Evolutionary conservation across 2,888 invertebrate species (phyloP).

Genomic region (Serrognathus titanus): DNA sequence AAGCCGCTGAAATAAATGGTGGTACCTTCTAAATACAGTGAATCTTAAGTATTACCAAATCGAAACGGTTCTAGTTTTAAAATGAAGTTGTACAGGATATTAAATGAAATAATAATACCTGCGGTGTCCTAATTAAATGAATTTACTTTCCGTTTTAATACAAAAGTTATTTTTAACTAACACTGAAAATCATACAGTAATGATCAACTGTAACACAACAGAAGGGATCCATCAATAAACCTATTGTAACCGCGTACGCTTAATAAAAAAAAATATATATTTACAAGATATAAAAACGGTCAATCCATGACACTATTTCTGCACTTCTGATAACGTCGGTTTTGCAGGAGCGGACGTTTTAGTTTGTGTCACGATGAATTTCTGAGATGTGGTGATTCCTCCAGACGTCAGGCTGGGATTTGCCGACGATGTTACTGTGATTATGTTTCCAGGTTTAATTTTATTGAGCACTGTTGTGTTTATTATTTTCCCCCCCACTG

Average conservation of each 20-base stretch:
- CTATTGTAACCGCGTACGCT: too few relatives aligned
- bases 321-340: not conserved
- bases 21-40: too few relatives aligned
- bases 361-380: not conserved
- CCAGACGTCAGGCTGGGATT: not conserved
- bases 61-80: not conserved
- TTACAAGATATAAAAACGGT: constrained; percentile 3
- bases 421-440: constrained; percentile 1
- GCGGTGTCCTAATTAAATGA: not conserved
- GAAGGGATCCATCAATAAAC: too few relatives aligned
- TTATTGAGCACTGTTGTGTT: constrained; percentile 12
- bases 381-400: not conserved
- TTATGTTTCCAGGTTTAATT: constrained; percentile 14
- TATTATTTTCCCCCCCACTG: constrained; percentile 19
- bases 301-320: not conserved
- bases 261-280: not conserved
- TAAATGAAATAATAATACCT: not conserved
- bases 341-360: not conserved
- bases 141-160: not conserved
- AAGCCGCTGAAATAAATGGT: too few relatives aligned
- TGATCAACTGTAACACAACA: not conserved
- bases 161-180: not conserved
- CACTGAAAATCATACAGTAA: not conserved
- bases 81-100: not conserved
- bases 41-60: too few relatives aligned